A percentile compares a stretch with the other conserved stretches of the same genome.
Conservation (phyloP, 2,113 vertebrate species). For the Parotia lawesii region DNA sequence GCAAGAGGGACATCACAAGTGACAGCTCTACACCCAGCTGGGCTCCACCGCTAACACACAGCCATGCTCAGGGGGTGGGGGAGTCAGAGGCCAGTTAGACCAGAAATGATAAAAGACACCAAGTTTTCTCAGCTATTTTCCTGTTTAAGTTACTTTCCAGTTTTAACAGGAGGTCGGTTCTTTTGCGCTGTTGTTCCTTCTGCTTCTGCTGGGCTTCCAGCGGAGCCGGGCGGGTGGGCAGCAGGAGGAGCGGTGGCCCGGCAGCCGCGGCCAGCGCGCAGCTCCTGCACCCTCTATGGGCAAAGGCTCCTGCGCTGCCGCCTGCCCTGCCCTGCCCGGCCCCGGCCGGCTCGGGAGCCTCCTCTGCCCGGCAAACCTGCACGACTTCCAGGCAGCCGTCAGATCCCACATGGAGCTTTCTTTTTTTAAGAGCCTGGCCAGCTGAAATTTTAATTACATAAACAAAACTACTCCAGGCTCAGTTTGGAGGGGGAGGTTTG, state of each 20-base stretch:
- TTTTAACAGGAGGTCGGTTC: not conserved
- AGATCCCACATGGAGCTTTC: not conserved
- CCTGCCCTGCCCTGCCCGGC: not conserved
- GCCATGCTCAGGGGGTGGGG: accelerated
- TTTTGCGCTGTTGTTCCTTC: no score
- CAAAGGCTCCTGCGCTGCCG: accelerated
- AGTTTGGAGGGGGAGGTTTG: not conserved
- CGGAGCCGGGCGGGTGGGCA: accelerated
- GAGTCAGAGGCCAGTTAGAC: no score
- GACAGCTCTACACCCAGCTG: accelerated
- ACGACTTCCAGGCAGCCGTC: not conserved
- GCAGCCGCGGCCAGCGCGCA: not conserved
- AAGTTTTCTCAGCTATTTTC: not conserved
- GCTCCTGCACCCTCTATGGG: not conserved
- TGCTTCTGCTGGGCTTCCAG: not conserved
- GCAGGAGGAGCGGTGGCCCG: accelerated
- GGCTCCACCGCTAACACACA: accelerated
- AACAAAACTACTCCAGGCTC: not conserved
- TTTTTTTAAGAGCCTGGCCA: not conserved
- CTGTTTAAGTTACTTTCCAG: not conserved
- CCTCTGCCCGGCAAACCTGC: not conserved
- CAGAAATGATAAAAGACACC: not conserved
- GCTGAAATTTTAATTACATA: not conserved
- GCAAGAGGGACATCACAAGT: accelerated
- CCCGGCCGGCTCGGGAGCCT: not conserved